Percentiles rank a stretch among this genome's conserved stretches.
Conservation (phyloP, 2,797 vertebrate species). For the Gallinago solitaria region DNA sequence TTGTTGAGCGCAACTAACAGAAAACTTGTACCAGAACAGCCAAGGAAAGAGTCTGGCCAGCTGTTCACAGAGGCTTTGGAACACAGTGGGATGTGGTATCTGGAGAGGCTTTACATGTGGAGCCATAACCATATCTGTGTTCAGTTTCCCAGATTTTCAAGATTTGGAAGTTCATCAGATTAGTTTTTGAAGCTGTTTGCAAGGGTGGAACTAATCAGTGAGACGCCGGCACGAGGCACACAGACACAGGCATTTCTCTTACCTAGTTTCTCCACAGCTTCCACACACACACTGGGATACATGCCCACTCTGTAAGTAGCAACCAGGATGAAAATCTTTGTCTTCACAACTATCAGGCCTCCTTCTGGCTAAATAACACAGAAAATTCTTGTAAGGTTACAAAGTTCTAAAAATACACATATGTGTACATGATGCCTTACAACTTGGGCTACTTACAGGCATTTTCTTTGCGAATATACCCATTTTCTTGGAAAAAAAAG, state of each 20-base stretch:
- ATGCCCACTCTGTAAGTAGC: constrained; percentile 77
- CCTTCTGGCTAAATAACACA: constrained; percentile 61
- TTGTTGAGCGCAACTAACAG: neutral
- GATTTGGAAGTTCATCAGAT: neutral
- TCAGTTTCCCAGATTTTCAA: neutral
- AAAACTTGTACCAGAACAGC: neutral
- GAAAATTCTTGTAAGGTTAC: neutral
- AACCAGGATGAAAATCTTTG: constrained; percentile 72
- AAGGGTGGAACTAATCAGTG: neutral
- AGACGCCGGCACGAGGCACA: neutral
- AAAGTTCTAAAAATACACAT: neutral
- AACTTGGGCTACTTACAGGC: neutral
- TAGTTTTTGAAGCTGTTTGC: neutral
- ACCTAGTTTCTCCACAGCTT: constrained; percentile 84
- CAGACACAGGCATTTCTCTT: neutral
- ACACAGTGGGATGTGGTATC: neutral
- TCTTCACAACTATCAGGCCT: constrained; percentile 78
- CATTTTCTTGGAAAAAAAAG: neutral
- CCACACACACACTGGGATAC: constrained; percentile 82
- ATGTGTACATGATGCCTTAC: neutral
- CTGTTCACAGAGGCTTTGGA: neutral
- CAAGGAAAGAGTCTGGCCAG: neutral
- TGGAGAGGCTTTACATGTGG: neutral
- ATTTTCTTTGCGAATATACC: neutral
- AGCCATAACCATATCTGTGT: neutral